These are phyloP conservation scores for Chaetorhynchus papuensis DNA, from an alignment of 2,113 vertebrate species.

Conservation along the genomic window DNA sequence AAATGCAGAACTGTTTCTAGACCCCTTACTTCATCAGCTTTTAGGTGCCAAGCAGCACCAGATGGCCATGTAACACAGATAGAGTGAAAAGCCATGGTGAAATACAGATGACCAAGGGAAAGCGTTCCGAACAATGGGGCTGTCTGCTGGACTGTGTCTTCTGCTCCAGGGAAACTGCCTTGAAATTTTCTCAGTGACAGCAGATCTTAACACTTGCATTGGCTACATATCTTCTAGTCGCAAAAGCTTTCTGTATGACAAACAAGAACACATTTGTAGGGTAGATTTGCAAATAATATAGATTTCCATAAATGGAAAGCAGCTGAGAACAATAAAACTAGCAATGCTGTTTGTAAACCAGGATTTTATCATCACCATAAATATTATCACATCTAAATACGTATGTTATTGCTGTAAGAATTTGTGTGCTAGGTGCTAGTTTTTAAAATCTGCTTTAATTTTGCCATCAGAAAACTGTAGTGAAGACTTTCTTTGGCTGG, in stretches of 20 bases:
- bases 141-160: background rate
- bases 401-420: background rate
- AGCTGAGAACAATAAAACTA: background rate
- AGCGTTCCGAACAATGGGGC: background rate
- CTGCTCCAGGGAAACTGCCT: background rate
- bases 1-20: background rate
- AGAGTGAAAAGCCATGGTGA: background rate
- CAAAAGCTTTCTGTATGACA: background rate
- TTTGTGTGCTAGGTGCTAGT: background rate
- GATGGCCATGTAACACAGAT: background rate
- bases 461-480: background rate
- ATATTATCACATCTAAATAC: background rate
- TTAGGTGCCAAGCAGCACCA: background rate
- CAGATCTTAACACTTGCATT: background rate
- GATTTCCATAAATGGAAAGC: background rate
- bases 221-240: background rate
- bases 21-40: background rate
- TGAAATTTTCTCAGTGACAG: background rate
- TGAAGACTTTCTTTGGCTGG: background rate
- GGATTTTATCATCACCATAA: slow-evolving; percentile 5
- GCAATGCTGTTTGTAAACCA: background rate
- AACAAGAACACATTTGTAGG: background rate
- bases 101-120: background rate
- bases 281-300: background rate
- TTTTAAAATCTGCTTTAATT: slow-evolving; percentile 3